Base-by-base conservation (phyloP, 64 coral and sea anemone genomes). In the Dendrophyllia cribrosa region DNA sequence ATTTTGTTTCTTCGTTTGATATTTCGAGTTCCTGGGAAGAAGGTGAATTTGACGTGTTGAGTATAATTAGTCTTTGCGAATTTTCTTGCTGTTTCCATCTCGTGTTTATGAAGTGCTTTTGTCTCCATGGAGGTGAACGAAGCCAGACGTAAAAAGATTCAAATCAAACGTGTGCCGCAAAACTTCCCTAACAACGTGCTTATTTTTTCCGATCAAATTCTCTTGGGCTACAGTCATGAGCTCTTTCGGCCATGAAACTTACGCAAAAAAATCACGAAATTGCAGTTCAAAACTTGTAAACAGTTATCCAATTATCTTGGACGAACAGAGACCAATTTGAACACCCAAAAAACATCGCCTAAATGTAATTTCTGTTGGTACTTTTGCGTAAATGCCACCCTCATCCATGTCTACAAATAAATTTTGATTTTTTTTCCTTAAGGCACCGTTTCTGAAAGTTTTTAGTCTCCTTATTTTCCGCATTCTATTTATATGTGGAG, bases 231-330 rank as follows among this genome's bases (percentile, higher is more conserved):
- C 19, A 65, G 20, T 45, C 19, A 25, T 12, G 45, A 67, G 20
- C 45, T 17, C 47, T 67, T 43, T 67, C 20, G 62, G 67, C 44
- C 20, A 63, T 23, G 62, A n/a, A 84, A 61, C 51, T 67, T 8
- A 23, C 7, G 19, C 60, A 7, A 9, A 51, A 51, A 64, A 84
- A 68, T 84, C 80, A 84, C 80, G 20, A 61, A 67, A 66, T 34
- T 34, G 34, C 34, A 34, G 34, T 84, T n/a, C 13, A 7, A 51
- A 66, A 11, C 80, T 2, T 45, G 3, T 45, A 48, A 53, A 68
- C 62, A 67, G 45, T 67, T 66, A 84, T 84, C 49, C 80, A 67
- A 68, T 84, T 84, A 50, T 64, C 56, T 64, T 21, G 26, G 44
- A 69, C 64, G 80, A 45, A 20, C 17, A 68, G 44, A 47, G 13